Conservation (phyloP, 2,113 vertebrate species). For the Sigmodon hispidus region DNA sequence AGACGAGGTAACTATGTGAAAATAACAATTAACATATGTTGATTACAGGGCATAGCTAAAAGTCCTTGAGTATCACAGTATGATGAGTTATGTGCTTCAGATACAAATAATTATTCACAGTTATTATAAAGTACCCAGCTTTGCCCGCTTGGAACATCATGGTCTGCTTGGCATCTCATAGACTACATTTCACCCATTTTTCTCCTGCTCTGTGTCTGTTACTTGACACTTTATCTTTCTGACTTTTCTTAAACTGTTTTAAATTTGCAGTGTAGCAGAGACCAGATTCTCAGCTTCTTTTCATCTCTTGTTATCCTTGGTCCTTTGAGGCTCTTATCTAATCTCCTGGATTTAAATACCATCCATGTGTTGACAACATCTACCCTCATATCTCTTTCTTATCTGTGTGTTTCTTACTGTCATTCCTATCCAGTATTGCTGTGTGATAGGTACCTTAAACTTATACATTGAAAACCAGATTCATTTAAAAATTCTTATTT, state of each 20-base stretch:
- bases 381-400: neutral
- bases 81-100: neutral
- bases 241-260: neutral
- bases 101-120: neutral
- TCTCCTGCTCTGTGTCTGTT: rapidly evolving
- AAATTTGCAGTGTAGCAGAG: neutral
- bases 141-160: neutral
- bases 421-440: neutral
- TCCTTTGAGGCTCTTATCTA: neutral
- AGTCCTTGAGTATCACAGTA: neutral
- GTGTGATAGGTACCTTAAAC: neutral
- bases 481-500: neutral
- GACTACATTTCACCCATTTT: neutral
- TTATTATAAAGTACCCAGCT: neutral
- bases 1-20: neutral
- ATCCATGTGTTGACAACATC: neutral
- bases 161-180: neutral
- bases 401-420: neutral
- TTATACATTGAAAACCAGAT: neutral
- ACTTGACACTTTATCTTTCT: neutral
- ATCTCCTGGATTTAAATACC: conserved; percentile 1
- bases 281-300: conserved; percentile 3
- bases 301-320: neutral
- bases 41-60: neutral
- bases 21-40: neutral